Evolutionary conservation across 2,113 vertebrate genomes (phyloP).

Genomic region (Sylvicapra grimmia): DNA sequence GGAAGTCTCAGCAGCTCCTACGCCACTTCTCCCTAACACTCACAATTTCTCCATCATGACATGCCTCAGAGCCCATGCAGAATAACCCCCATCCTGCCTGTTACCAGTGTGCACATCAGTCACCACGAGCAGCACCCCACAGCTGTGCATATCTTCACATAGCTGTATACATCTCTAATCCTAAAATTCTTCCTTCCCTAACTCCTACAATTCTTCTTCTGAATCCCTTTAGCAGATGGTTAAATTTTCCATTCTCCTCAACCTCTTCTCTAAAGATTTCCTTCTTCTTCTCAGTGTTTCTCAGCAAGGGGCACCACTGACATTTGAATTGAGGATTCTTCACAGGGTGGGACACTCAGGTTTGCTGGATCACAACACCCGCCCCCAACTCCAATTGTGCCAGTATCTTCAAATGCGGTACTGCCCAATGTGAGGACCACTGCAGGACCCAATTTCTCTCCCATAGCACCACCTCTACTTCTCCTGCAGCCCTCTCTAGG

Average conservation of each 20-base stretch:
- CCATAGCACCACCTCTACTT: background rate
- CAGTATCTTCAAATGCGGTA: background rate
- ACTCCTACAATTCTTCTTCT: background rate
- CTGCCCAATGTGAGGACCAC: background rate
- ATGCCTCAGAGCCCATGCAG: background rate
- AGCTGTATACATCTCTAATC: background rate
- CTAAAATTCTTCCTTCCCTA: background rate
- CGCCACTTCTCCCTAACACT: background rate
- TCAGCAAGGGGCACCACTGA: background rate
- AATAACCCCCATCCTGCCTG: background rate
- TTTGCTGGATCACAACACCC: background rate
- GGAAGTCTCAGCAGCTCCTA: background rate
- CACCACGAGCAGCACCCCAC: background rate
- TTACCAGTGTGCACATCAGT: background rate
- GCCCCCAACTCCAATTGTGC: background rate
- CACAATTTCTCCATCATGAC: background rate
- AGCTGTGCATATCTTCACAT: background rate
- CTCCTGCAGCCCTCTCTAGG: background rate
- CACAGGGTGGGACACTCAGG: background rate
- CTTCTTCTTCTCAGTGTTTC: background rate
- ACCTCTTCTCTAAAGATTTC: background rate
- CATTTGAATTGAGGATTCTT: background rate
- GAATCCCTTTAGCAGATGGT: background rate
- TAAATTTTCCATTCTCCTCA: background rate
- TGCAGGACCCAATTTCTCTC: background rate